These are phyloP conservation scores for Cataglyphis cursor DNA, from an alignment of 2,888 invertebrate genomes.

Conservation along the genomic window DNA sequence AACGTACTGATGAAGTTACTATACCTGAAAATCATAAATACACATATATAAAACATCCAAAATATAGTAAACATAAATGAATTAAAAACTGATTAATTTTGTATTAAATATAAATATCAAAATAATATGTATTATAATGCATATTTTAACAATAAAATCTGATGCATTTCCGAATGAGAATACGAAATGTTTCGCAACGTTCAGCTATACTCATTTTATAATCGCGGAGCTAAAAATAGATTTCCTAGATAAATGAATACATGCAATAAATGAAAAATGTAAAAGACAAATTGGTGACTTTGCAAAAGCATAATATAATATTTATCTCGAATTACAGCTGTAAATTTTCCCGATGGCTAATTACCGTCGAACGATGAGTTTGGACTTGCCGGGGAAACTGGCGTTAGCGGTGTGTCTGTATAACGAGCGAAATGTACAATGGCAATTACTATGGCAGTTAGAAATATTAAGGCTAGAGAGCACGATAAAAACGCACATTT, in stretches of 20 bases:
- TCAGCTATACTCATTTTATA: not conserved
- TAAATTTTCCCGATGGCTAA: conserved; percentile 14
- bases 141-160: conserved; percentile 12
- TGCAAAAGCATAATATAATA: not conserved
- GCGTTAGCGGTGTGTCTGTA: conserved; percentile 34
- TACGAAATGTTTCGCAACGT: not conserved
- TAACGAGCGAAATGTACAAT: conserved; percentile 68
- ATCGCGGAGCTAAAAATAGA: not conserved
- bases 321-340: not conserved
- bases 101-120: not conserved
- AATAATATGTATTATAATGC: not conserved
- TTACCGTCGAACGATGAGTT: conserved; percentile 66
- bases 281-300: not conserved
- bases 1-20: conserved; percentile 81
- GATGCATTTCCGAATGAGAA: not conserved
- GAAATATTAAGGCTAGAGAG: conserved; percentile 73
- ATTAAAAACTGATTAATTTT: conserved; percentile 10
- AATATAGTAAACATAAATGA: not conserved
- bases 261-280: not conserved
- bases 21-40: conserved; percentile 66
- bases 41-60: not conserved
- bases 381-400: conserved; percentile 70
- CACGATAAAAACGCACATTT: conserved; percentile 76
- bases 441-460: conserved; percentile 71
- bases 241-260: not conserved